Base-by-base conservation (phyloP, 2,888 invertebrate genomes). In the Thyatira batis region DNA sequence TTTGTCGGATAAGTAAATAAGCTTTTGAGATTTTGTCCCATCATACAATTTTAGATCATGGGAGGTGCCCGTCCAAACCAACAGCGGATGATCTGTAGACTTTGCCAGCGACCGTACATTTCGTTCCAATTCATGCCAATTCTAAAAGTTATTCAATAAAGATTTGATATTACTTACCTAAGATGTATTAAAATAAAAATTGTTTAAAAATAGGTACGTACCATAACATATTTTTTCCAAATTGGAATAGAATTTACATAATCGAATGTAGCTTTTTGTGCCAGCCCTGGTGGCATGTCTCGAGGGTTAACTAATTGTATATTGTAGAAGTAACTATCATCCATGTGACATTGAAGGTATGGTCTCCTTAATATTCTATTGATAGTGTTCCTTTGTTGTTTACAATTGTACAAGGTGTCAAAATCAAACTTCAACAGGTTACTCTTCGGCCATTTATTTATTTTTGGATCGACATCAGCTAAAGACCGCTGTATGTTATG, bases 201-300 rank as follows among this genome's bases (percentile, higher is more conserved):
- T n/a, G n/a, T n/a, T n/a, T n/a, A n/a, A n/a, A n/a, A n/a, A n/a
- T n/a, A n/a, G n/a, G n/a, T 21, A 66, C 67, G 53, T 69, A 85
- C 85, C 59, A 73, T 54, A 23, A 65, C 45, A 52, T 72, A 69
- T 55, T 84, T 69, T 49, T 80, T 78, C 85, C 86, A 87, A 3
- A 82, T 85, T 17, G 87, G 84, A 1, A 79, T 65, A 6, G 80
- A 67, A 57, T 87, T 87, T 25, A 83, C 63, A 63, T 80, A 67
- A 20, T 67, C 74, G 51, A 69, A 84, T 0, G 80, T 73, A 0
- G 80, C 63, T 6, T 61, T 54, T 55, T 80, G 76, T 0, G 83
- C 60, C 5, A 80, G n/a, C 0, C 85, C 86, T 5, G 76, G 76
- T 1, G 58, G 51, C 1, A 87, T 69, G 54, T 85, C 80, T 11